Percentiles rank a stretch among this genome's conserved stretches.
Conservation (phyloP, 2,888 invertebrate genomes). For the Hyposoter didymator region DNA sequence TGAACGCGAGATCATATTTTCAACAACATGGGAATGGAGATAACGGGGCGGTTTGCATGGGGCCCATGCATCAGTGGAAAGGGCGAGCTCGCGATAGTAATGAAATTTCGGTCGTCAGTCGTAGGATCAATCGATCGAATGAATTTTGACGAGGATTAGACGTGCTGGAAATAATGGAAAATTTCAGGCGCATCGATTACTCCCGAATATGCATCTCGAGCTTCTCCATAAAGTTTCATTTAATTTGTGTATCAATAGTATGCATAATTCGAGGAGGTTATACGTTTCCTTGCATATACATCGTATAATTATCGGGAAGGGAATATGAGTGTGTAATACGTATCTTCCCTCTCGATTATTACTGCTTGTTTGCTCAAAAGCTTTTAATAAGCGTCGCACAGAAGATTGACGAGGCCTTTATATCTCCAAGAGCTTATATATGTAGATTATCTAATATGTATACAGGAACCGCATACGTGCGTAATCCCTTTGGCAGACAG, state of each 20-base stretch:
- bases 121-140: conserved; percentile 20
- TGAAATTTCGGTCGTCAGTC: conserved; percentile 32
- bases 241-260: conserved; percentile 17
- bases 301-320: conserved; percentile 25
- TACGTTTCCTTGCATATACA: conserved; percentile 8
- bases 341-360: conserved; percentile 35
- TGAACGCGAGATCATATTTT: conserved; percentile 16
- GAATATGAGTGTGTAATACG: conserved; percentile 4
- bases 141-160: conserved; percentile 31
- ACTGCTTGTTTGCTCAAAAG: conserved; percentile 37
- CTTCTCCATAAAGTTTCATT: neutral
- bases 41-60: neutral
- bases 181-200: conserved; percentile 10
- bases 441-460: conserved; percentile 31
- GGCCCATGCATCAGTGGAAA: neutral
- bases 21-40: neutral
- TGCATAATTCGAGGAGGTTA: conserved; percentile 5
- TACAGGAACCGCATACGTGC: conserved; percentile 55
- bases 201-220: neutral
- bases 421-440: neutral
- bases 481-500: conserved; percentile 60
- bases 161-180: conserved; percentile 19
- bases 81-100: neutral
- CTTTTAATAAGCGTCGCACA: conserved; percentile 33
- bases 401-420: conserved; percentile 34